Evolutionary conservation across 2,113 vertebrate genomes (phyloP).

Genomic region (Channa argus): DNA sequence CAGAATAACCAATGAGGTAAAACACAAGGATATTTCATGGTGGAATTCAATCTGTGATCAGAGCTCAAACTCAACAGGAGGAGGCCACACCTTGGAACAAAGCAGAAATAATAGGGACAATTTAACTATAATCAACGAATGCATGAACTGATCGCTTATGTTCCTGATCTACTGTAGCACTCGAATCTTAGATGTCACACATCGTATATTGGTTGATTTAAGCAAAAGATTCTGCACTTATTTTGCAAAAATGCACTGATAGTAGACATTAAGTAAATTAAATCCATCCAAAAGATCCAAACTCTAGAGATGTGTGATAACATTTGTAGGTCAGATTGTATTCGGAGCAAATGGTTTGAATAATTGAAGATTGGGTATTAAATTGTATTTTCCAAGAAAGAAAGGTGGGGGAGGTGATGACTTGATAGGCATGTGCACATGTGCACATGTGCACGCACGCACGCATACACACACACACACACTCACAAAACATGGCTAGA

Average conservation of each 20-base stretch:
- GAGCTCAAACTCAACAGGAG: slow-evolving; percentile 65
- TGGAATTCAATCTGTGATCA: slow-evolving; percentile 76
- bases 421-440: slow-evolving; percentile 44
- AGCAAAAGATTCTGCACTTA: slow-evolving; percentile 10
- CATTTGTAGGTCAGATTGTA: slow-evolving; percentile 50
- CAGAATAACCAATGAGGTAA: slow-evolving; percentile 81
- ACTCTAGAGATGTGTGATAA: slow-evolving; percentile 42
- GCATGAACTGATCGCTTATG: background rate
- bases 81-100: slow-evolving; percentile 43
- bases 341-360: slow-evolving; percentile 79
- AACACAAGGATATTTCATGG: slow-evolving; percentile 81
- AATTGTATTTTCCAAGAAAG: slow-evolving; percentile 77
- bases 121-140: slow-evolving; percentile 13
- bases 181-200: background rate
- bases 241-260: slow-evolving; percentile 32
- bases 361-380: slow-evolving; percentile 81
- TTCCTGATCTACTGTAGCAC: background rate
- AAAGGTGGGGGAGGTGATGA: slow-evolving; percentile 67
- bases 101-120: slow-evolving; percentile 41
- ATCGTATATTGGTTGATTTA: slow-evolving; percentile 11
- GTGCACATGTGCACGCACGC: slow-evolving; percentile 21
- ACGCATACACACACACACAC: slow-evolving; percentile 23
- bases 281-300: slow-evolving; percentile 31
- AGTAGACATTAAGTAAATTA: slow-evolving; percentile 22
- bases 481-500: slow-evolving; percentile 51